Evolutionary conservation across 1,140 invertebrate genomes (phyloP), one percentile per base, ranked within the genome.

Genomic region (Platyura marginata): DNA sequence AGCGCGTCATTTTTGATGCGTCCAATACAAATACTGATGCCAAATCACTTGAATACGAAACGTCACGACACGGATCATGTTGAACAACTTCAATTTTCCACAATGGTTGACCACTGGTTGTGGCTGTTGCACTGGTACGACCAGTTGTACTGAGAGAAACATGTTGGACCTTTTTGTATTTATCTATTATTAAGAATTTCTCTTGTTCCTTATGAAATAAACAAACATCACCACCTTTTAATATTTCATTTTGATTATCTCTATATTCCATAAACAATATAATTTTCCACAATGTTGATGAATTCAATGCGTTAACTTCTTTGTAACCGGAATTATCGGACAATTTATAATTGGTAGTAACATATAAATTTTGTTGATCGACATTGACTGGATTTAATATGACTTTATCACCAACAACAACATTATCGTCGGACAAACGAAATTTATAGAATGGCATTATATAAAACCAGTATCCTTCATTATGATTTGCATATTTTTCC

Each of bases 1-100:
- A 79, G 47, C 85, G 69, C 3, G 86, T 92, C 59, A 92, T 75
- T 16, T 90, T 94, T 4, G 94, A 97, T 2, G 90, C 85, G 64
- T 94, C 90, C 43, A 98, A 63, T 60, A 96, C 91, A 68, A 97
- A 97, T 20, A 97, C 70, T 6, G 89, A 89, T 40, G 88, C 84
- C 46, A 95, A 88, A 62, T 95, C 91, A 54, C 84, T 88, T n/a
- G 83, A 82, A 59, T 89, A 81, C 6, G 83, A 81, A 8, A 95
- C 86, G 21, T 94, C 94, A 50, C 93, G 71, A 59, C 93, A 98
- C 1, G 94, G 91, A 66, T 98, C 93, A 61, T 95, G 87, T 61
- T 98, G 91, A 0, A 97, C 91, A 32, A 99, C 88, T 73, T 98
- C 95, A 32, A 98, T 85, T 74, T 99, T 95, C 96, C 96, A 99